Percentiles rank a stretch among this genome's conserved stretches.
Conservation (phyloP, 2,113 vertebrate species). For the Opisthocomus hoazin region DNA sequence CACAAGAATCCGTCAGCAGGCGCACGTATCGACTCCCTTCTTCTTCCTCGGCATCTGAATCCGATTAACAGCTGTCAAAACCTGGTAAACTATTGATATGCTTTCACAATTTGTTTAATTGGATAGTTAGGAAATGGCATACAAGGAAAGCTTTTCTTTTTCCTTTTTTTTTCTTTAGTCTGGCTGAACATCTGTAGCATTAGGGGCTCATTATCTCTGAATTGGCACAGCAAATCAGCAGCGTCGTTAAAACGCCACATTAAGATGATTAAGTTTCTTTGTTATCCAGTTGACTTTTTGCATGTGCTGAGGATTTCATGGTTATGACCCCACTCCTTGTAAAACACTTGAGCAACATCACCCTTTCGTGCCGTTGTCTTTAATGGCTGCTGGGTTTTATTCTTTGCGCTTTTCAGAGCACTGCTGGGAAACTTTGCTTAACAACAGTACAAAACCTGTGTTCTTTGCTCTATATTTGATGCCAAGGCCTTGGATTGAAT, state of each 20-base stretch:
- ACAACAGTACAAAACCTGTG: background rate
- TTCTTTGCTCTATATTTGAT: background rate
- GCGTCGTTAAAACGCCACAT: conserved; percentile 78
- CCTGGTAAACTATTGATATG: conserved; percentile 75
- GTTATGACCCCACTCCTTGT: conserved; percentile 75
- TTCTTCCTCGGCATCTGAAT: conserved; percentile 65
- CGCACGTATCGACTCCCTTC: conserved; percentile 2
- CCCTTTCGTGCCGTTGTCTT: conserved; percentile 52
- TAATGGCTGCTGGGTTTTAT: conserved; percentile 14
- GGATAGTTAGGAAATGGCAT: conserved; percentile 74
- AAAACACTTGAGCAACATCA: conserved; percentile 71
- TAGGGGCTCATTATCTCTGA: conserved; percentile 78
- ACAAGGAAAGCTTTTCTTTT: conserved; percentile 59
- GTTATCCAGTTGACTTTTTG: conserved; percentile 77
- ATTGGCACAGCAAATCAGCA: conserved; percentile 77
- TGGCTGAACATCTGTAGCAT: conserved; percentile 79
- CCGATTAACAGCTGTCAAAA: conserved; percentile 78
- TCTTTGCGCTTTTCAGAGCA: background rate
- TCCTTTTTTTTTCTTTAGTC: conserved; percentile 53
- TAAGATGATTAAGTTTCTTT: conserved; percentile 81
- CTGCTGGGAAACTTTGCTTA: conserved; percentile 40
- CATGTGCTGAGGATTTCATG: conserved; percentile 70
- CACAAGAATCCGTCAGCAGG: background rate
- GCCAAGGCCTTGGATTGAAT: background rate
- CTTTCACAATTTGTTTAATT: conserved; percentile 77